Base-by-base conservation (phyloP, 2,888 invertebrate genomes). In the Omphaloscelis lunosa region DNA sequence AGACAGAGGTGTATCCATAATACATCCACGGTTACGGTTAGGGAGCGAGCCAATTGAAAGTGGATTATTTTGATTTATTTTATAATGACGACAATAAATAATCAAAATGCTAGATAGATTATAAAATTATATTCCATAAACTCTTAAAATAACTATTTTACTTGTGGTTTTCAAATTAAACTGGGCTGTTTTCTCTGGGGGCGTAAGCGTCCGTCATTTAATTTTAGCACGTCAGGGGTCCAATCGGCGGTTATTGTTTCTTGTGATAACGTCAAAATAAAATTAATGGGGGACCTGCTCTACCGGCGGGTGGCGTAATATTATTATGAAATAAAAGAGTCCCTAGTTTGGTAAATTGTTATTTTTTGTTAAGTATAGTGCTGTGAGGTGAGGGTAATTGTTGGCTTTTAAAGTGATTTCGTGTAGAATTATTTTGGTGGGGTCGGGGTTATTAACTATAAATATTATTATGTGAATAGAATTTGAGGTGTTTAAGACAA, bases 261-360 rank as follows among this genome's bases (percentile, higher is more conserved):
- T 82, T 80, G 75, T 85, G 89, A 90, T 90, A 88, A 89, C 83
- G 89, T 88, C 89, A 84, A 86, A 89, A 89, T 87, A 88, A 89
- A 87, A 88, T 89, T 85, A 89, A 90, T 82, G 89, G 80, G 74
- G 83, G 85, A 63, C 65, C 74, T 72, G 69, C 69, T 68, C 62
- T 69, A 56, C 67, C 39, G 78, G 69, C 75, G 80, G 77, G 81
- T 53, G 81, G 69, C 58, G 74, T 67, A 39, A 77, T 86, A 39
- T 77, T 85, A 39, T 72, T 84, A 53, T 75, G 68, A 58, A 85
- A 82, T 76, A 76, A 85, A 85, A 69, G 34, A 70, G 29, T 23
- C 75, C 15, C 27, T 53, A 56, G 23, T 63, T 85, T 56, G 1
- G 56, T 62, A 73, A 72, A 82, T 76, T 75, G 56, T 41, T 56